Conservation (phyloP, 2,888 invertebrate species). For the Acanthosepion lycidas region DNA sequence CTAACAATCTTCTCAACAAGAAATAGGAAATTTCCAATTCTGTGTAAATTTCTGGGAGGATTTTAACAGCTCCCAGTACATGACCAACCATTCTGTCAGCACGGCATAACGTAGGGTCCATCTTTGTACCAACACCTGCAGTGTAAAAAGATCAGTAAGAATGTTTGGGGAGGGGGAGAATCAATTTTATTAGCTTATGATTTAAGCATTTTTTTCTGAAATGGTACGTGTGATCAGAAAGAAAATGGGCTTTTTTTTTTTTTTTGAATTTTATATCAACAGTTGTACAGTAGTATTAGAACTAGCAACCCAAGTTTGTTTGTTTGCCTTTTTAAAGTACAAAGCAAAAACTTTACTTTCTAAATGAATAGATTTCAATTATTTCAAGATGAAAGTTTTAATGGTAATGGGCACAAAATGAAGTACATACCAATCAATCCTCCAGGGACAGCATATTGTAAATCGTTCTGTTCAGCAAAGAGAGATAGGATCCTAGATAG, state of each 20-base stretch:
- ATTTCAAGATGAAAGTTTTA: too few relatives aligned
- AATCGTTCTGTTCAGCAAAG: conserved; percentile 96
- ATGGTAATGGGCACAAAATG: too few relatives aligned
- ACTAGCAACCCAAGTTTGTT: too few relatives aligned
- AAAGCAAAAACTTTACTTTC: too few relatives aligned
- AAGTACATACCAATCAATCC: conserved; percentile 88
- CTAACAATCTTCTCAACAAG: conserved; percentile 92
- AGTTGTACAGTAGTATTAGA: too few relatives aligned
- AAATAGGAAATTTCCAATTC: conserved; percentile 99
- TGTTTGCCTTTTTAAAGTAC: too few relatives aligned
- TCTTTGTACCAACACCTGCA: conserved; percentile 94
- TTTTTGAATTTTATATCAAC: too few relatives aligned
- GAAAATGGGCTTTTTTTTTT: too few relatives aligned
- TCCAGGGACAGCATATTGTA: conserved; percentile 98
- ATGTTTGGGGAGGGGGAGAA: neutral
- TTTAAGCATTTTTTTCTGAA: too few relatives aligned
- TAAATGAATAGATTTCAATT: too few relatives aligned
- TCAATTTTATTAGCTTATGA: too few relatives aligned
- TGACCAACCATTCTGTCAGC: conserved; percentile 99
- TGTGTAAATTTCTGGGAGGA: conserved; percentile 96
- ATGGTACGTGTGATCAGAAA: too few relatives aligned
- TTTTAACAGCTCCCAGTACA: conserved; percentile 95
- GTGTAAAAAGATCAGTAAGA: conserved; percentile 45
- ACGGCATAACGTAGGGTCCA: conserved; percentile 98
- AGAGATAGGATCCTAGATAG: conserved; percentile 97